Evolutionary conservation across 2,888 invertebrate genomes (phyloP), one percentile per base, ranked within the genome.

Genomic region (Nezara viridula): DNA sequence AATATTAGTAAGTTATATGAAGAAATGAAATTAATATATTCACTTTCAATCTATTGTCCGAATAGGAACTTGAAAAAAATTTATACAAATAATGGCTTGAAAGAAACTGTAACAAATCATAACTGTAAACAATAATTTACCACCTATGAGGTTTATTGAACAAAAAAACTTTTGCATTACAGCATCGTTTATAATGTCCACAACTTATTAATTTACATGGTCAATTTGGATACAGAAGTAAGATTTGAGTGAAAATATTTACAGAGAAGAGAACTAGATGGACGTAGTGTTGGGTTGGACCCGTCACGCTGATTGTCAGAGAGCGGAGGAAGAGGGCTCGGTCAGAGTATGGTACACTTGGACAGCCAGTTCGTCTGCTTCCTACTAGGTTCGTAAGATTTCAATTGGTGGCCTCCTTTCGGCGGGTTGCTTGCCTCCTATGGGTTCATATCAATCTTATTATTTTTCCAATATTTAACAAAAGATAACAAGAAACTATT

Each of bases 371-470:
- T 96, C 91, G 96, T 95, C 91, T 96, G 95, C 94, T 97, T 97
- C 94, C 93, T 95, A 86, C 91, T 95, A 92, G 96, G 96, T 93
- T 97, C 97, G 92, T 95, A 95, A 91, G 96, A 94, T 93, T 96
- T 96, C 92, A 97, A 93, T 93, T 96, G 96, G 93, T 96, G 96
- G 91, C 97, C 96, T 91, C 96, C 96, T 93, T 97, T 96, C 89
- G 96, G 96, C 91, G 97, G 97, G 94, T 97, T 97, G 92, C 96
- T 97, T 92, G 97, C 97, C 94, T 98, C 97, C 97, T 98, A 73
- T 10, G 19, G 37, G 32, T 19, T 55, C 19, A 50, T 19, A 50
- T n/a, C 5, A 16, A 19, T 50, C 5, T 50, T 50, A 44, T 44
- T n/a, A n/a, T n/a, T n/a, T n/a, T n/a, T n/a, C n/a, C n/a, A n/a